Conservation (phyloP, 1,140 invertebrate species). For the Pseudomyrmex gracilis region DNA sequence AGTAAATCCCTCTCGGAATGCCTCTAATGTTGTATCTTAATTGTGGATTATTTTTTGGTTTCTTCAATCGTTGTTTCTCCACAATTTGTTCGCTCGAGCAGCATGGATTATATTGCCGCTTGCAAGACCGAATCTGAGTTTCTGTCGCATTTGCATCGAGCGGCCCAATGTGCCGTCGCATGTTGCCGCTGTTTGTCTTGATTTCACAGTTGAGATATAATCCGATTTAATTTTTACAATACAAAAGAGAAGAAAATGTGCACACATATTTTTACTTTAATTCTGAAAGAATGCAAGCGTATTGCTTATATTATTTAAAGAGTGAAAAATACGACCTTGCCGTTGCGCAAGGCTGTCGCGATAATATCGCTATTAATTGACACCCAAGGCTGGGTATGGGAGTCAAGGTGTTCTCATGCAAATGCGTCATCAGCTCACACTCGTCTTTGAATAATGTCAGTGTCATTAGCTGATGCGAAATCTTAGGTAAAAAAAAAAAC, state of each 20-base stretch:
- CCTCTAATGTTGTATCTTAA: slow-evolving; percentile 65
- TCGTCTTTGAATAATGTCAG: slow-evolving; percentile 32
- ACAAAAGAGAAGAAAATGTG: no score
- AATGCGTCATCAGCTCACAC: slow-evolving; percentile 16
- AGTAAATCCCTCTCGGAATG: slow-evolving; percentile 82
- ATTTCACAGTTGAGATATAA: background rate
- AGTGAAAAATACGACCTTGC: background rate
- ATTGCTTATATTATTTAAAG: background rate
- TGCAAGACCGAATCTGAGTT: slow-evolving; percentile 26
- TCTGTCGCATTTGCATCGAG: slow-evolving; percentile 45
- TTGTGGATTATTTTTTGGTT: slow-evolving; percentile 71
- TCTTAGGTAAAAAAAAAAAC: background rate
- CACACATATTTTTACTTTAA: no score
- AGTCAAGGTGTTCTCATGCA: slow-evolving; percentile 26
- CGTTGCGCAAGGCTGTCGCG: background rate
- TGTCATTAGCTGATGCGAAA: slow-evolving; percentile 2
- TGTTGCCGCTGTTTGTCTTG: no score
- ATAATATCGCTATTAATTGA: slow-evolving; percentile 16
- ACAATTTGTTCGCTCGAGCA: slow-evolving; percentile 50
- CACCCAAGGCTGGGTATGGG: background rate
- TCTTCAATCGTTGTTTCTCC: slow-evolving; percentile 56
- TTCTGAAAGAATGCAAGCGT: no score
- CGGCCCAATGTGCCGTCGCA: background rate
- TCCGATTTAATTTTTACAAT: no score
- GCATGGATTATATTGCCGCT: slow-evolving; percentile 37